phyloP scores from a whole-genome alignment of 2,113 vertebrate genomes.

The Bubalus kerabau region DNA sequence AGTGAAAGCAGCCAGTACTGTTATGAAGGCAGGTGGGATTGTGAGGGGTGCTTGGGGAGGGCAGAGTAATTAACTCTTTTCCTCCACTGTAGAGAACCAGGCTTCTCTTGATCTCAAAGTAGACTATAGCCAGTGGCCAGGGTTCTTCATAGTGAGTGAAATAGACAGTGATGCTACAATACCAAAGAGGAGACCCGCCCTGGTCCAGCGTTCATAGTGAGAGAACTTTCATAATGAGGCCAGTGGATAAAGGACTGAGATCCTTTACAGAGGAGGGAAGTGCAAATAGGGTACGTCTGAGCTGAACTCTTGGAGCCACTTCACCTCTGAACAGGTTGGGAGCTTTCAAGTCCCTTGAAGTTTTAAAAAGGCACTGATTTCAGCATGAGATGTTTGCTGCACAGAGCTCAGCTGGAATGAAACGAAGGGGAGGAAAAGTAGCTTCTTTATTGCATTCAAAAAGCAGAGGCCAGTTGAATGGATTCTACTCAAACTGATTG shows the following conservation, averaged over 20 bases:
- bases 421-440: slow-evolving; percentile 75
- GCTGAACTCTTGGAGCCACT: slow-evolving; percentile 69
- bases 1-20: slow-evolving; percentile 46
- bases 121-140: slow-evolving; percentile 65
- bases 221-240: slow-evolving; percentile 68
- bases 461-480: slow-evolving; percentile 75
- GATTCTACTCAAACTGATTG: slow-evolving; percentile 73
- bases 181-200: slow-evolving; percentile 54
- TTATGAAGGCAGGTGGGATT: slow-evolving; percentile 43
- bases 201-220: slow-evolving; percentile 42
- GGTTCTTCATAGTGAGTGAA: slow-evolving; percentile 57
- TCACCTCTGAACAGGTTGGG: slow-evolving; percentile 76
- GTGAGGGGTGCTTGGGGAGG: slow-evolving; percentile 45
- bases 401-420: slow-evolving; percentile 72
- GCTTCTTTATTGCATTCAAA: slow-evolving; percentile 75
- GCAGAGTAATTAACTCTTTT: slow-evolving; percentile 61
- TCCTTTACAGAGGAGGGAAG: slow-evolving; percentile 64
- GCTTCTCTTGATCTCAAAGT: slow-evolving; percentile 67
- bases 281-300: slow-evolving; percentile 62
- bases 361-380: slow-evolving; percentile 77
- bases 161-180: slow-evolving; percentile 21
- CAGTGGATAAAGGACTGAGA: slow-evolving; percentile 57
- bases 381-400: slow-evolving; percentile 75
- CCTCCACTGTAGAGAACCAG: slow-evolving; percentile 42
- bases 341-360: slow-evolving; percentile 79